Evolutionary conservation across 1,140 invertebrate species (phyloP).

Genomic region (Bombus vancouverensis): DNA sequence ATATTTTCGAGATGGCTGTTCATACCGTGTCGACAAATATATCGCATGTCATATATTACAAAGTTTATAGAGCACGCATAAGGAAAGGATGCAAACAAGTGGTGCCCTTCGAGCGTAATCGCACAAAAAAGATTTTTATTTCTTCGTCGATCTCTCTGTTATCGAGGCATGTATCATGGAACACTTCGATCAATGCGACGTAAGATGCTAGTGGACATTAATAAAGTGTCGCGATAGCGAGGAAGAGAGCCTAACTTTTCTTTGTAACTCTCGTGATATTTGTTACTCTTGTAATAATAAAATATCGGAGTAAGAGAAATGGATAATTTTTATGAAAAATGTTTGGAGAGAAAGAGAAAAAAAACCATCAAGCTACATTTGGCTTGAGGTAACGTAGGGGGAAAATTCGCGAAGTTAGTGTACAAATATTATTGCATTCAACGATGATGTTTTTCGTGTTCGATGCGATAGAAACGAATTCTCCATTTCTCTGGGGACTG

Average conservation of each 20-base stretch:
- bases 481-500: conserved; percentile 37
- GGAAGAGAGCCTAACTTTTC: background rate
- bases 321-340: conserved; percentile 18
- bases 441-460: background rate
- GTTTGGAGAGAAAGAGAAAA: background rate
- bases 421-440: conserved; percentile 9
- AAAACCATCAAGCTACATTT: background rate
- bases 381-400: too few relatives aligned
- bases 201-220: background rate
- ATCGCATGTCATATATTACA: conserved; percentile 9
- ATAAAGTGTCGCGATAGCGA: background rate
- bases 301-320: conserved; percentile 28
- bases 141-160: background rate
- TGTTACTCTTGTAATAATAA: conserved; percentile 14
- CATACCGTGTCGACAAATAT: background rate
- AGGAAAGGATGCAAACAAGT: conserved; percentile 49
- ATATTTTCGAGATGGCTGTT: background rate
- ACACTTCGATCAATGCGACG: background rate
- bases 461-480: conserved; percentile 1
- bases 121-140: conserved; percentile 10
- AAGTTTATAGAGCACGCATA: background rate
- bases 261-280: conserved; percentile 13
- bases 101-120: conserved; percentile 21
- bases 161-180: background rate
- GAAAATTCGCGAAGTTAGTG: background rate